phyloP scores from a whole-genome alignment of 1,140 invertebrate genomes.

The Caenorhabditis tropicalis region DNA sequence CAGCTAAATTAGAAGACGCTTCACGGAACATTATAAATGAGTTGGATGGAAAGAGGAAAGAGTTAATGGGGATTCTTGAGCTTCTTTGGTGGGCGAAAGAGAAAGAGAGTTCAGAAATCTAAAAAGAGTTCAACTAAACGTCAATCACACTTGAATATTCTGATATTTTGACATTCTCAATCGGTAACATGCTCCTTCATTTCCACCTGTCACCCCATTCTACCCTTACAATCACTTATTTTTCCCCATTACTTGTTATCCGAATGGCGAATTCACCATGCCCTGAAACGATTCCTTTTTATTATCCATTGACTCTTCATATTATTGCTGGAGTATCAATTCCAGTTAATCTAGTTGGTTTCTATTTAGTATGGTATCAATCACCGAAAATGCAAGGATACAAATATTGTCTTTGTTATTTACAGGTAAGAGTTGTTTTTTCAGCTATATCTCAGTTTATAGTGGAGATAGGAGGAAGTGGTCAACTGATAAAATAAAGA shows the following conservation, averaged over 20 bases:
- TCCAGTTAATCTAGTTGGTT: background rate
- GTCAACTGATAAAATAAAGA: no score
- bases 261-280: background rate
- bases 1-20: background rate
- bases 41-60: background rate
- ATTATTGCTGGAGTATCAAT: background rate
- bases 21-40: conserved; percentile 34
- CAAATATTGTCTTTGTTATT: conserved; percentile 3
- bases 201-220: no score
- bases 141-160: no score
- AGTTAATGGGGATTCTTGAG: background rate
- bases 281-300: background rate
- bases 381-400: background rate
- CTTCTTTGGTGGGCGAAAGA: background rate
- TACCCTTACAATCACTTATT: no score
- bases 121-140: no score
- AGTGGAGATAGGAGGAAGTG: no score
- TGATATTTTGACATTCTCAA: no score
- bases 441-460: no score
- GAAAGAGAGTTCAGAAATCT: no score
- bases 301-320: background rate
- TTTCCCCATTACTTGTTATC: no score
- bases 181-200: no score
- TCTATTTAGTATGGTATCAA: conserved; percentile 2
- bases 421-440: background rate